Percentiles rank a stretch among this genome's conserved stretches.
Conservation (phyloP, 2,113 vertebrate genomes). For the Zosterops hypoxanthus region DNA sequence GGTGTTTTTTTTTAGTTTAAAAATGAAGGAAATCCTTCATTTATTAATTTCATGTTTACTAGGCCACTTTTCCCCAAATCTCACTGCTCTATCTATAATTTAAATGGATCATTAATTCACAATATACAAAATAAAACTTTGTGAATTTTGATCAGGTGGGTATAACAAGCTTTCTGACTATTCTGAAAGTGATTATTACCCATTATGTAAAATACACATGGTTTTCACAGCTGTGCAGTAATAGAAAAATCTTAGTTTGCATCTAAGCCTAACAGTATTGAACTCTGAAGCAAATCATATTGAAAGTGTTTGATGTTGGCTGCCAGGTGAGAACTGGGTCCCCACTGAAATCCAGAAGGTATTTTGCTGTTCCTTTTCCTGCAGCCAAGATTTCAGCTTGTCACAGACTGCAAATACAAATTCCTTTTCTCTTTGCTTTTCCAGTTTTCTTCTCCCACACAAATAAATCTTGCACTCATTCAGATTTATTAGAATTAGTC, state of each 20-base stretch:
- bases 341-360: neutral
- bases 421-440: neutral
- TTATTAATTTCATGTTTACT: neutral
- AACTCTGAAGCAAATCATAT: neutral
- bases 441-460: neutral
- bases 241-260: neutral
- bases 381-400: neutral
- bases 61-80: neutral
- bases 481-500: conserved; percentile 1
- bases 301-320: neutral
- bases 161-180: neutral
- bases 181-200: neutral
- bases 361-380: neutral
- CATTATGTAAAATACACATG: neutral
- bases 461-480: neutral
- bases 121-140: neutral
- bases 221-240: neutral
- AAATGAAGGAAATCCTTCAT: neutral
- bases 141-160: neutral
- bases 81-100: neutral
- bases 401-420: neutral
- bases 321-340: neutral
- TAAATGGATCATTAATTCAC: neutral
- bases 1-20: neutral
- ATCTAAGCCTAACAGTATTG: neutral